Base-by-base conservation (phyloP, 2,888 invertebrate species). In the Peribatodes rhomboidaria region DNA sequence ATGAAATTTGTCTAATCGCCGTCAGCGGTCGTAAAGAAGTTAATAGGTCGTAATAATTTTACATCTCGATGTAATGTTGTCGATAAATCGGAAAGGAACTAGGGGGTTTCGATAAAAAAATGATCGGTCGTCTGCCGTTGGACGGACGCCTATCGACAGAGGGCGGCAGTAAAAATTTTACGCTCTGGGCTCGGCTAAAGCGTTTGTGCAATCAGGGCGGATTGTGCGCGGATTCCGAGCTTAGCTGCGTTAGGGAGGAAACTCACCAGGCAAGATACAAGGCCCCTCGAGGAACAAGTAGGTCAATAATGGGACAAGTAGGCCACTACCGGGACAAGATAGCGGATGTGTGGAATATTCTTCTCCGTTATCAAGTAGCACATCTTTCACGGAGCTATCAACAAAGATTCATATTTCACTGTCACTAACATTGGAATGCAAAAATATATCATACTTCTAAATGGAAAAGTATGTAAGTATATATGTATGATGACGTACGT, bases 141-240 rank as follows among this genome's bases (percentile, higher is more conserved):
- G 74, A 78, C 76, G 72, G 72, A 78, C 72, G 71, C 64, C 78
- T 75, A 78, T 80, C 74, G 79, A 58, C 70, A 77, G 78, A 76
- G 80, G 78, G 77, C 70, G 82, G 79, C 69, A 77, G 80, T 84
- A 84, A 87, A 89, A 87, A 83, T 82, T 88, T 84, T 81, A 85
- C 85, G 83, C 82, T 82, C 79, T 75, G 76, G 81, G 76, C 81
- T 80, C 76, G 76, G 81, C 75, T 81, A 85, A 84, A 87, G 77
- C 86, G 86, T 86, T 88, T 89, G 86, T 86, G 88, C 90, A 91
- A 91, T 90, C 90, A 90, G 85, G 77, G 74, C 70, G 86, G 87
- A 89, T 90, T 89, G 89, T 88, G 81, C 74, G 77, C 55, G 73
- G 79, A 84, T 83, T 85, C 84, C 83, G 81, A 85, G 84, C 85